phyloP scores from a whole-genome alignment of 1,140 invertebrate species.

The Euschistus heros region DNA sequence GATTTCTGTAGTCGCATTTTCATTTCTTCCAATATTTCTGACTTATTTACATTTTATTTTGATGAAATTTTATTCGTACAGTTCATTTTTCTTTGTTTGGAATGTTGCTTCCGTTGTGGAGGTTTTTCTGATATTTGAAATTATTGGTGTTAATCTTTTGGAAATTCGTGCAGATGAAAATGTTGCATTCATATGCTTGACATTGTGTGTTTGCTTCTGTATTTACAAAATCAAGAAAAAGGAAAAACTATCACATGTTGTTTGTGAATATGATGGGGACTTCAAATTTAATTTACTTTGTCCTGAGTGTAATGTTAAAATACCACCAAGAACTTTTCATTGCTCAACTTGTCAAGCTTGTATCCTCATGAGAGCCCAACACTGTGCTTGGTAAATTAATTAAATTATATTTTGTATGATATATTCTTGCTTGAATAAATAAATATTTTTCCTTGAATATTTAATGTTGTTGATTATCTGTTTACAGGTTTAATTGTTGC shows the following conservation, averaged over 20 bases:
- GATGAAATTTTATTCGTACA: conserved; percentile 45
- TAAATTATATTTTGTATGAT: neutral
- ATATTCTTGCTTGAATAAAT: conserved; percentile 31
- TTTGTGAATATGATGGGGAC: conserved; percentile 34
- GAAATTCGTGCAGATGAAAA: conserved; percentile 58
- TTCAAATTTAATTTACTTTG: conserved; percentile 31
- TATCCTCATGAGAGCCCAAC: conserved; percentile 38
- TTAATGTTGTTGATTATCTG: conserved; percentile 23
- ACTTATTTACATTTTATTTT: conserved; percentile 50
- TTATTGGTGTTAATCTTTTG: conserved; percentile 45
- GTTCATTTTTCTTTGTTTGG: conserved; percentile 59
- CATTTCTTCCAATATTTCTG: conserved; percentile 47
- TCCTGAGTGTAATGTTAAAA: conserved; percentile 30
- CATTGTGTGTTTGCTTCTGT: conserved; percentile 44
- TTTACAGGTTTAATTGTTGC: conserved; percentile 58
- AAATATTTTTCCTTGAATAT: conserved; percentile 32
- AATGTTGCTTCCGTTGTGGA: conserved; percentile 48
- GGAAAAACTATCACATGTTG: conserved; percentile 34
- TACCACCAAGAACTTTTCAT: conserved; percentile 32
- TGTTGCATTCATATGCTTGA: conserved; percentile 45
- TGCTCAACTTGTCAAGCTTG: conserved; percentile 38
- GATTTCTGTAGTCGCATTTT: conserved; percentile 47
- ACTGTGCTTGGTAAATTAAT: conserved; percentile 40
- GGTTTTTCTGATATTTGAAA: conserved; percentile 54
- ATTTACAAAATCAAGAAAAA: conserved; percentile 43